Conservation (phyloP, 2,113 vertebrate species). For the Noctilio leporinus region DNA sequence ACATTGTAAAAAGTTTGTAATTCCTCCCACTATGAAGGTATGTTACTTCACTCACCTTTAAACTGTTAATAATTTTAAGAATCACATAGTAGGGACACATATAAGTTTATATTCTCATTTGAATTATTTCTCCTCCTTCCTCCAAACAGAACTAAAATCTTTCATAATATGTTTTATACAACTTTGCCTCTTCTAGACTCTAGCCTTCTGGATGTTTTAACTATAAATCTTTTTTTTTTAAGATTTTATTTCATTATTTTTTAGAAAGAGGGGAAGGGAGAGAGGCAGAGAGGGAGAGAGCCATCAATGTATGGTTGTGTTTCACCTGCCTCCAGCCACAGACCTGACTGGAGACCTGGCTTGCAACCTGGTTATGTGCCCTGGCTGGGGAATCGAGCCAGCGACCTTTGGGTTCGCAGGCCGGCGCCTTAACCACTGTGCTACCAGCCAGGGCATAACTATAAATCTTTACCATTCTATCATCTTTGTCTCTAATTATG, state of each 20-base stretch:
- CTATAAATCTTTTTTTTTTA: background rate
- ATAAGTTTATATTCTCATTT: background rate
- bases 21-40: background rate
- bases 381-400: too few relatives aligned
- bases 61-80: background rate
- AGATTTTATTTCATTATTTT: too few relatives aligned
- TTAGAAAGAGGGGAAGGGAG: too few relatives aligned
- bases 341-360: too few relatives aligned
- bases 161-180: background rate
- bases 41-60: background rate
- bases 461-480: background rate
- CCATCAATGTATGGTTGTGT: too few relatives aligned
- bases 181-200: background rate
- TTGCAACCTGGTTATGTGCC: too few relatives aligned
- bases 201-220: background rate
- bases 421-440: too few relatives aligned
- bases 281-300: too few relatives aligned
- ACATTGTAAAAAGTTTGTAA: background rate
- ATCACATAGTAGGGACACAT: background rate
- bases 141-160: slow-evolving; percentile 1
- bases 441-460: too few relatives aligned
- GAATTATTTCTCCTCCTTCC: background rate
- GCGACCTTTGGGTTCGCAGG: too few relatives aligned
- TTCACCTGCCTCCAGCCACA: too few relatives aligned
- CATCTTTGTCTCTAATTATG: background rate